Conservation (phyloP, 2,113 vertebrate species). For the Stigmatopora nigra region DNA sequence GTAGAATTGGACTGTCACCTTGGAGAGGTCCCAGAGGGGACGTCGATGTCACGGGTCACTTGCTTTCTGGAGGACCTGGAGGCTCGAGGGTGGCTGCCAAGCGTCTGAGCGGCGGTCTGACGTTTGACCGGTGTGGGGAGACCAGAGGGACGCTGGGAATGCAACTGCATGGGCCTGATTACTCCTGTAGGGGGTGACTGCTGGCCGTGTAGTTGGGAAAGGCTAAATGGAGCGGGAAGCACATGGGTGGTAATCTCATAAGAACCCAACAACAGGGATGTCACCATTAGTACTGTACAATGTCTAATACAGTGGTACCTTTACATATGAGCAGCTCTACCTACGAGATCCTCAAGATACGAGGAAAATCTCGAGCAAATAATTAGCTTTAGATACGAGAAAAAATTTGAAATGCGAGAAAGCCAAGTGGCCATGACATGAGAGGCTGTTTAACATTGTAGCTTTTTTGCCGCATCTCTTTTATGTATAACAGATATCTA, state of each 20-base stretch:
- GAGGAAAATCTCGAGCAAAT: too few species aligned
- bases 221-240: constrained; percentile 18
- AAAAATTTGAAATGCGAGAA: too few species aligned
- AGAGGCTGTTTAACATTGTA: too few species aligned
- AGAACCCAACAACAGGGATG: not conserved
- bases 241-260: not conserved
- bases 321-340: too few species aligned
- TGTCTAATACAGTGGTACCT: too few species aligned
- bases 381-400: too few species aligned
- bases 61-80: constrained; percentile 21
- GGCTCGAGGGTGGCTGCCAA: constrained; percentile 45
- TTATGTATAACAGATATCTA: too few species aligned
- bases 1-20: constrained; percentile 62
- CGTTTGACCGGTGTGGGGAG: constrained; percentile 74
- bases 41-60: not conserved
- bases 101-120: constrained; percentile 57
- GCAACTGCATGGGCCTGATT: constrained; percentile 51
- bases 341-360: too few species aligned
- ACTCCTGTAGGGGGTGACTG: constrained; percentile 44
- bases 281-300: not conserved
- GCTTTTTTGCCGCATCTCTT: too few species aligned
- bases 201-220: constrained; percentile 30
- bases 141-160: constrained; percentile 54
- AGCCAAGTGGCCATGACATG: too few species aligned
- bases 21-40: not conserved